A percentile compares a stretch with the other conserved stretches of the same genome.
Evolutionary conservation across 2,113 vertebrate species (phyloP).

Genomic region (Lophochroa leadbeateri): DNA sequence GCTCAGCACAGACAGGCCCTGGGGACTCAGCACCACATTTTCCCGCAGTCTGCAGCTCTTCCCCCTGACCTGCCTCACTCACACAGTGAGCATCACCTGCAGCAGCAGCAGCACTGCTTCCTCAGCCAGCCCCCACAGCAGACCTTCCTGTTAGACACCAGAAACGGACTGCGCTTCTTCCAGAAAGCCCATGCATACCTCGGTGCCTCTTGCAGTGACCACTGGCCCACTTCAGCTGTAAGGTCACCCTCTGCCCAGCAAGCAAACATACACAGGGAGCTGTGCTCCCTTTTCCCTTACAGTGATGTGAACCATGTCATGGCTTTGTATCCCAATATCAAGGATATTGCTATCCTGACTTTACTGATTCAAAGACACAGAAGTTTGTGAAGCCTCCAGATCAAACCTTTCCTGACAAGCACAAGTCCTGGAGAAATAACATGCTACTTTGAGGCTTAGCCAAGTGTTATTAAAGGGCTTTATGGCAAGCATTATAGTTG

Average conservation of each 20-base stretch:
- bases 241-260: neutral
- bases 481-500: neutral
- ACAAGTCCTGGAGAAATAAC: neutral
- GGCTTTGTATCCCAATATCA: constrained; percentile 51
- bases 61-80: neutral
- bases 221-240: neutral
- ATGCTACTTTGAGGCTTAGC: neutral
- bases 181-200: neutral
- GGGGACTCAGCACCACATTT: neutral
- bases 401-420: neutral
- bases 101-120: neutral
- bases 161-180: neutral
- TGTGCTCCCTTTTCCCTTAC: constrained; percentile 74
- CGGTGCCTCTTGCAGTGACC: neutral
- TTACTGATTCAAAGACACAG: constrained; percentile 63
- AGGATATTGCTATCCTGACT: constrained; percentile 62
- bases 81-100: fast-evolving
- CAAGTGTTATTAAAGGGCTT: neutral
- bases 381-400: neutral
- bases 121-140: neutral
- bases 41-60: fast-evolving
- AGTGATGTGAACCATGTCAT: constrained; percentile 59
- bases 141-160: neutral
- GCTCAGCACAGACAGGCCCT: neutral
- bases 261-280: neutral